Percentiles rank a stretch among this genome's conserved stretches.
Evolutionary conservation across 1,140 invertebrate species (phyloP).

Genomic region (Sitobion miscanthi): DNA sequence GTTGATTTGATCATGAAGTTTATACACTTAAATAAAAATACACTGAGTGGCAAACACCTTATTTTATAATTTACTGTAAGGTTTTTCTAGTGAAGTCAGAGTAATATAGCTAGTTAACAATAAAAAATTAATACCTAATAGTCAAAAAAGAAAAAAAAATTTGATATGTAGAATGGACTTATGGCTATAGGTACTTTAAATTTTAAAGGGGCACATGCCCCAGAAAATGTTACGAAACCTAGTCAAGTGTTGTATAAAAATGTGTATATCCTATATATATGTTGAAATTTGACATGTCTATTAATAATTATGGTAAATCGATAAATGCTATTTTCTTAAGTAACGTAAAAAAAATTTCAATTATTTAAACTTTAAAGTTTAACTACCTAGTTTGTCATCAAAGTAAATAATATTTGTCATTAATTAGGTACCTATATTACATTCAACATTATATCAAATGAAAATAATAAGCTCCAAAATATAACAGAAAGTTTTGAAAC

Average conservation of each 20-base stretch:
- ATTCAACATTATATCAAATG: too few species aligned
- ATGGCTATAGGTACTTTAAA: background rate
- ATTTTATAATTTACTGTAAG: too few species aligned
- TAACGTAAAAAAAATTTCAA: too few species aligned
- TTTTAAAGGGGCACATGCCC: background rate
- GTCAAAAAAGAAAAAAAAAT: background rate
- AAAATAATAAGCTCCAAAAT: background rate
- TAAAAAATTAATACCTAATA: background rate
- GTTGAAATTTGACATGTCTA: too few species aligned
- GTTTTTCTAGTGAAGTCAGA: too few species aligned
- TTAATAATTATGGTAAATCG: too few species aligned
- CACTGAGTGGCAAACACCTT: too few species aligned
- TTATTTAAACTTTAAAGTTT: background rate
- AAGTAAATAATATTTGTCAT: background rate
- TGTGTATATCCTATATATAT: background rate
- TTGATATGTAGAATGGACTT: background rate
- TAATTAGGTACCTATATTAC: background rate
- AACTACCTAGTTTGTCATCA: background rate
- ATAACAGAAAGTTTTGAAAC: background rate
- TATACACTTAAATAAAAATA: too few species aligned
- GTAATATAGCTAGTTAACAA: too few species aligned
- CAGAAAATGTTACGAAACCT: too few species aligned
- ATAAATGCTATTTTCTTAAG: too few species aligned
- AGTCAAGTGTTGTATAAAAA: background rate
- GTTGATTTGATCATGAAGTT: too few species aligned